Evolutionary conservation across 2,113 vertebrate genomes (phyloP).

Genomic region (Phalacrocorax pelagicus): DNA sequence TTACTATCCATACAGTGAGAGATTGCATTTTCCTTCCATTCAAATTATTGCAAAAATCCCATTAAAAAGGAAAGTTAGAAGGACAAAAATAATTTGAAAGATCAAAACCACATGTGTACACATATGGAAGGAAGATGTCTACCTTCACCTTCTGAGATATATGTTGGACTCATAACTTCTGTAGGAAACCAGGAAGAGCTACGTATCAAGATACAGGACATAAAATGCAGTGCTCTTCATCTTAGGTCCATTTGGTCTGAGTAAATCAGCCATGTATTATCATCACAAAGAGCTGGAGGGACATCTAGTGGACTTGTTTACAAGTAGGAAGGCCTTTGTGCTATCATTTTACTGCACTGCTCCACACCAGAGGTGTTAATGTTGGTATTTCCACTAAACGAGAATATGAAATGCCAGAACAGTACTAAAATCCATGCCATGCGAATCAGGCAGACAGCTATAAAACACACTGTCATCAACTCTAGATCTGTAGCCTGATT

Average conservation of each 20-base stretch:
- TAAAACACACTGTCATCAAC: not conserved
- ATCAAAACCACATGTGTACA: not conserved
- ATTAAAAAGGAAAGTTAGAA: not conserved
- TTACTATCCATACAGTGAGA: not conserved
- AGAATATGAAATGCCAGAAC: not conserved
- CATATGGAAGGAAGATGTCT: not conserved
- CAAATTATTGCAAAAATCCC: not conserved
- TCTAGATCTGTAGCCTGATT: not conserved
- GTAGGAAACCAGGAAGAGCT: not conserved
- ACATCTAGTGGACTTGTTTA: conserved; percentile 56
- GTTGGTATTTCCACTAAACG: not conserved
- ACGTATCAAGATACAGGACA: not conserved
- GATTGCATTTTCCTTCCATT: not conserved
- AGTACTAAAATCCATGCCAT: not conserved
- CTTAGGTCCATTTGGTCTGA: not conserved
- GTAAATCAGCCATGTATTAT: not conserved
- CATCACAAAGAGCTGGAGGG: conserved; percentile 37
- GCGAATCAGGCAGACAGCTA: not conserved
- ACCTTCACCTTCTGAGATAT: not conserved
- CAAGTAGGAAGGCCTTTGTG: not conserved
- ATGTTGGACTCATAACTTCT: not conserved
- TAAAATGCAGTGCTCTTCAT: not conserved
- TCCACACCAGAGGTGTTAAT: not conserved
- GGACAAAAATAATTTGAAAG: not conserved
- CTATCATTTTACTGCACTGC: not conserved